Conservation (phyloP, 35 echinoderm and acorn worm species). For the Eucidaris tribuloides region DNA sequence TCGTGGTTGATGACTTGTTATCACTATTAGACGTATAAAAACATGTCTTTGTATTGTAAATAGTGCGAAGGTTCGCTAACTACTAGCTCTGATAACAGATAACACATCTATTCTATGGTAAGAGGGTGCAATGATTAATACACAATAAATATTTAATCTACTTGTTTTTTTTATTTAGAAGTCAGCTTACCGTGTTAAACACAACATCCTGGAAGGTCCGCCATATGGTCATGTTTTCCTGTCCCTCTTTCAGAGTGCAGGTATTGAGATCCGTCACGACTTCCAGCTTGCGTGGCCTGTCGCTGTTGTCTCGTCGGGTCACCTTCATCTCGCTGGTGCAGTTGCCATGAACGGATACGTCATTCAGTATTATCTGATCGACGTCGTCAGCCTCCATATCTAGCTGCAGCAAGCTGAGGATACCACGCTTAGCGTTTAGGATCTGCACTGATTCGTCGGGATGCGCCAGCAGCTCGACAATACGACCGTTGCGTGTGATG, state of each 20-base stretch:
- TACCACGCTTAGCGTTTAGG: conserved; percentile 84
- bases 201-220: not conserved
- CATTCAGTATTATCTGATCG: conserved; percentile 5
- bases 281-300: conserved; percentile 20
- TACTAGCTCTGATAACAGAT: not conserved
- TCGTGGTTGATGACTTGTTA: too few species aligned
- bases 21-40: too few species aligned
- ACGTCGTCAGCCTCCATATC: conserved; percentile 17
- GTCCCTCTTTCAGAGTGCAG: conserved; percentile 22
- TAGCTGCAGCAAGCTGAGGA: conserved; percentile 68
- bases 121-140: not conserved
- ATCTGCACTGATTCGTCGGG: conserved; percentile 63
- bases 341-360: conserved; percentile 70
- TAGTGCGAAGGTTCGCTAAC: too few species aligned
- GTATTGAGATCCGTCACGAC: conserved; percentile 72
- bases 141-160: not conserved
- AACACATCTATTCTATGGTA: not conserved
- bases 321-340: conserved; percentile 53
- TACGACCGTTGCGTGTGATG: conserved; percentile 46
- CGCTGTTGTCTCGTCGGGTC: not conserved
- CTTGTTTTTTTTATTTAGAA: not conserved
- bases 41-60: too few species aligned
- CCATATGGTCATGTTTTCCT: conserved; percentile 19
- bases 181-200: conserved; percentile 11
- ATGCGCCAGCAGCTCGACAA: conserved; percentile 57